Conservation (phyloP, 1,140 invertebrate species). For the Drosophila truncata region DNA sequence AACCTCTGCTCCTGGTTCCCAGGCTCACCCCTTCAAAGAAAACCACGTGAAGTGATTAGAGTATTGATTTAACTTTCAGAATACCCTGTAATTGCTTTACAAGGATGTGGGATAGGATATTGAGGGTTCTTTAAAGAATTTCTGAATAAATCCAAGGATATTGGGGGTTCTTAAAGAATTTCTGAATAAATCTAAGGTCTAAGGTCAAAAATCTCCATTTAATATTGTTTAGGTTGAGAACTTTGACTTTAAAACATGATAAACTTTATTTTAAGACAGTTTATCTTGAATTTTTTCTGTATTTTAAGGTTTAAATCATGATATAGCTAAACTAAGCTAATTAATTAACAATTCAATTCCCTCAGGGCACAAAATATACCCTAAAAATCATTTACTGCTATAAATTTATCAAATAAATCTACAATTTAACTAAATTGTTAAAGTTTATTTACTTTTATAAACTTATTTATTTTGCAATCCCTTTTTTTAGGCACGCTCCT, state of each 20-base stretch:
- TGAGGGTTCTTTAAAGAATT: not conserved
- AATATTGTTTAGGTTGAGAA: no score
- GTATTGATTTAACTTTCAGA: slow-evolving; percentile 19
- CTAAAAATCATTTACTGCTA: not conserved
- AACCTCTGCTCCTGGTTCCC: slow-evolving; percentile 65
- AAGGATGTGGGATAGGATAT: not conserved
- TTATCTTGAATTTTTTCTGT: no score
- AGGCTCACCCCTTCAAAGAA: slow-evolving; percentile 35
- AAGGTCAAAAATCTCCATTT: no score
- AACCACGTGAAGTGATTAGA: not conserved
- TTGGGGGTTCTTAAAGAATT: no score
- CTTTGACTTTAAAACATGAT: no score
- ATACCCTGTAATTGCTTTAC: not conserved
- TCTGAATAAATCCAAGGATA: no score
- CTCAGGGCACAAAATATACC: not conserved
- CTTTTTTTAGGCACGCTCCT: slow-evolving; percentile 4
- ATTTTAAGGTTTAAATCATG: not conserved
- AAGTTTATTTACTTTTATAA: not conserved
- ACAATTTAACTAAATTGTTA: not conserved
- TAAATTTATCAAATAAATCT: slow-evolving; percentile 3
- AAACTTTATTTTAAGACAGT: no score
- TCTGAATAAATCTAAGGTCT: no score
- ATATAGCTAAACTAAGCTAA: not conserved
- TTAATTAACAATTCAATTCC: not conserved
- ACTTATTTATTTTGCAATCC: not conserved